These are phyloP conservation scores for Tenthredo scrophulariae DNA, from an alignment of 2,888 invertebrate species.

Conservation along the genomic window DNA sequence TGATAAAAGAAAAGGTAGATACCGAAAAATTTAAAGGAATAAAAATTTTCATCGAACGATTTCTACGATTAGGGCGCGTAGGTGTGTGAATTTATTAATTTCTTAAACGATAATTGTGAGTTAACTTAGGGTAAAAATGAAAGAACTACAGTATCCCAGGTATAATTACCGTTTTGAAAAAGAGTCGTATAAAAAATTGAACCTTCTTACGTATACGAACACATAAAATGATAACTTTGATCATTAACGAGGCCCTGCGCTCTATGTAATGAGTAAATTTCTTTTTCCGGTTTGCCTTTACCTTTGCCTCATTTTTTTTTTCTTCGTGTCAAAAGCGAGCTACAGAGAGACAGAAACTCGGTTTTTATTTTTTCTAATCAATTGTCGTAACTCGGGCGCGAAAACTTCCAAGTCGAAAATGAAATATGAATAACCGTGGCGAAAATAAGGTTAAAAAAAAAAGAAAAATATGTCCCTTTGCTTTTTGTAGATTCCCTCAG, in stretches of 20 bases:
- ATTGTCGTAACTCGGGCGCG: not conserved
- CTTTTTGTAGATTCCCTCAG: not conserved
- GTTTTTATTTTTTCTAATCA: constrained; percentile 2
- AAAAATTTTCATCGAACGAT: no score
- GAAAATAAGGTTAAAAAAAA: not conserved
- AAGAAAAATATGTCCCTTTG: not conserved
- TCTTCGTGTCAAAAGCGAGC: not conserved
- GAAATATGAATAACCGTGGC: not conserved
- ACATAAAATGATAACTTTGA: constrained; percentile 18
- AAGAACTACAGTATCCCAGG: no score
- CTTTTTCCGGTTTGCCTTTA: not conserved
- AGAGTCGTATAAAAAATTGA: not conserved
- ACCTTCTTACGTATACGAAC: not conserved
- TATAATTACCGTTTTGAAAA: not conserved
- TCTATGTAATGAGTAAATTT: not conserved
- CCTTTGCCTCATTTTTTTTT: not conserved
- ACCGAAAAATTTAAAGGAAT: no score
- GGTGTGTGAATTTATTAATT: no score
- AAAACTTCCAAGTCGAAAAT: not conserved
- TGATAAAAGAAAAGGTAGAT: no score
- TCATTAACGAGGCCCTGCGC: not conserved
- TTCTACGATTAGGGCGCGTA: no score
- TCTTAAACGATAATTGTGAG: no score
- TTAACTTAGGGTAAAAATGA: no score
- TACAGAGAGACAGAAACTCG: not conserved